A percentile compares a stretch with the other conserved stretches of the same genome.
Evolutionary conservation across 2,113 vertebrate genomes (phyloP).

Genomic region (Seriola rivoliana): DNA sequence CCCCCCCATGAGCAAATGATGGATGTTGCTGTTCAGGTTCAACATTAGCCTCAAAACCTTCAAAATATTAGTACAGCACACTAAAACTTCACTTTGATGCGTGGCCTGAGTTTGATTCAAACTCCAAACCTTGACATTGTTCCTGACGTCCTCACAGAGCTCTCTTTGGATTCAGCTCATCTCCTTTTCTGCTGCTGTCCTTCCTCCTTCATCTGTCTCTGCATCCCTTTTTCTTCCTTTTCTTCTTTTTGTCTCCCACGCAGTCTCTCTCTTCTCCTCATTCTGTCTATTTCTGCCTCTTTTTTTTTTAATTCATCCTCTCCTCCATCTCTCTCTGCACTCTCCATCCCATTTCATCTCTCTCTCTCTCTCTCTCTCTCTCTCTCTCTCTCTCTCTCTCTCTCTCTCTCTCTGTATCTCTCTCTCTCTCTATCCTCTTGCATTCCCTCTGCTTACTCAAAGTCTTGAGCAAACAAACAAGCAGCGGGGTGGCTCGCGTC

Average conservation of each 20-base stretch:
- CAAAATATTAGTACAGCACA: background rate
- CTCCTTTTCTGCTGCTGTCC: background rate
- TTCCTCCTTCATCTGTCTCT: background rate
- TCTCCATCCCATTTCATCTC: background rate
- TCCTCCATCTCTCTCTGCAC: background rate
- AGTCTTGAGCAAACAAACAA: constrained; percentile 76
- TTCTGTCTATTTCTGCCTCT: no score
- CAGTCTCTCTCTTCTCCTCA: background rate
- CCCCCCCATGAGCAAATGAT: background rate
- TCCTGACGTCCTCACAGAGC: background rate
- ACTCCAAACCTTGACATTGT: background rate
- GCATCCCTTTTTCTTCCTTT: background rate
- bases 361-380: background rate
- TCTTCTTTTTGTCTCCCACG: background rate
- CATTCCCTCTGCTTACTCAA: constrained; percentile 58
- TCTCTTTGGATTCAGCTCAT: background rate
- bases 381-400: constrained; percentile 14
- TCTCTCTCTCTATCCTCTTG: constrained; percentile 14
- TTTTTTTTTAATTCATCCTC: background rate
- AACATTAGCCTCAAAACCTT: constrained; percentile 4
- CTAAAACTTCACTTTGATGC: background rate
- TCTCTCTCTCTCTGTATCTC: constrained; percentile 27
- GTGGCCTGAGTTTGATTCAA: constrained; percentile 1
- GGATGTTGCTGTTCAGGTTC: background rate
- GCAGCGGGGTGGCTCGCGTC: constrained; percentile 71